Conservation (phyloP, 1,140 invertebrate genomes). For the Atta colombica region DNA sequence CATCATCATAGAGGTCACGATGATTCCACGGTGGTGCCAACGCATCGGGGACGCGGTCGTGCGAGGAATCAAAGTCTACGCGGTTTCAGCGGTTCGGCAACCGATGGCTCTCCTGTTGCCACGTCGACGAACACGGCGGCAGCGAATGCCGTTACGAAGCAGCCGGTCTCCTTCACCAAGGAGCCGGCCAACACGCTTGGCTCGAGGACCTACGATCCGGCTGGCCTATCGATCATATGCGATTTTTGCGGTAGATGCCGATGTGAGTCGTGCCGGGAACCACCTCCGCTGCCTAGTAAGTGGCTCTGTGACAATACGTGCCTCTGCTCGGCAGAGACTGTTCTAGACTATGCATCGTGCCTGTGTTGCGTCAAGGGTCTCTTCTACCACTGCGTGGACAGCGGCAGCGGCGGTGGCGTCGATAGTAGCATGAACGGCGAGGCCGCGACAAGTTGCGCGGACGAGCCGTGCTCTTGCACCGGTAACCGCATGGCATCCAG, state of each 20-base stretch:
- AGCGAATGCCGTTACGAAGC: constrained; percentile 86
- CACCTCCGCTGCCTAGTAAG: constrained; percentile 92
- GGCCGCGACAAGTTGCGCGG: constrained; percentile 90
- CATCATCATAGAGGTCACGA: constrained; percentile 65
- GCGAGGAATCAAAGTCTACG: constrained; percentile 66
- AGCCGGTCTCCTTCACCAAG: constrained; percentile 88
- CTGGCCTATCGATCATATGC: constrained; percentile 91
- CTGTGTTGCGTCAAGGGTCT: constrained; percentile 97
- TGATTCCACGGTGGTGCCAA: constrained; percentile 59
- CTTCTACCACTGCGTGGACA: constrained; percentile 96
- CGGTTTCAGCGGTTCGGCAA: background rate
- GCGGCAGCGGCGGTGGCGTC: constrained; percentile 89
- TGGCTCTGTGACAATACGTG: constrained; percentile 96
- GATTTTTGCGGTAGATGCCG: constrained; percentile 94
- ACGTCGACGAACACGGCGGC: constrained; percentile 73
- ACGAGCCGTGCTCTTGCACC: constrained; percentile 95
- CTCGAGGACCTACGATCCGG: constrained; percentile 77
- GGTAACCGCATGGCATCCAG: constrained; percentile 90
- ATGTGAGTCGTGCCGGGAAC: constrained; percentile 95
- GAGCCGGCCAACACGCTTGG: constrained; percentile 83
- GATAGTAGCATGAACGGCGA: constrained; percentile 85
- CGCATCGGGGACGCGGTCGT: constrained; percentile 77
- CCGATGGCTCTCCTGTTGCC: constrained; percentile 73
- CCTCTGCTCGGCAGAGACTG: constrained; percentile 94
- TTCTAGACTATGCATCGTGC: constrained; percentile 95